Base-by-base conservation (phyloP, 92 coral and sea anemone species). In the Epizoanthus rinbou region DNA sequence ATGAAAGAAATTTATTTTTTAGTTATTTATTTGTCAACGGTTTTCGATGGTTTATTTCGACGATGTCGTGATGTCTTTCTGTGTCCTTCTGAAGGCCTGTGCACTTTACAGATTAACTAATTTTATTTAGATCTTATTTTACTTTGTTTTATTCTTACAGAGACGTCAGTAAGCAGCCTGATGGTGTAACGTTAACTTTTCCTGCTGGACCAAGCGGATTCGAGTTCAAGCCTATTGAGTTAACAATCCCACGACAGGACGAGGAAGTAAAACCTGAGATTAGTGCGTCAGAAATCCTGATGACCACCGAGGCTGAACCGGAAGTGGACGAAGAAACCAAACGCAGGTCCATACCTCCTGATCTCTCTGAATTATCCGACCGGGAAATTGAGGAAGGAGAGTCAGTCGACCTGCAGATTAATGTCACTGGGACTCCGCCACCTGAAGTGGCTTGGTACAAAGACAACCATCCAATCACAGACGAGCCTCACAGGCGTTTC, bases 371-470 rank as follows among this genome's bases (percentile, higher is more conserved):
- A 33, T 89, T 89, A 13, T 69, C 59, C 17, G 88, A 91, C 91
- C 84, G 76, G 19, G 94, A 89, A 31, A 85, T 81, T 37, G 89
- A 93, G 67, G 95, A 91, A 81, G 93, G 98, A 0, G 89, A 85
- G 33, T 76, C 89, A 19, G 89, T 91, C 41, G 88, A 89, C 43
- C 89, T 93, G 78, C 93, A 85, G 57, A 82, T 92, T 74, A 88
- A 91, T 54, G 90, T 93, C 31, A 87, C 91, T 19, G 98, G 98
- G 14, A 80, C 75, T 4, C 95, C 95, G 31, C 74, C 87, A 17
- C 95, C 95, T 8, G 95, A 93, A 6, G 90, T 93, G 13, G 79
- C 80, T 41, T 93, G 98, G 98, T 93, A 83, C 69, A 93, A 93
- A 57, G 98, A 93, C 75, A 91, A 89, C 6, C 89, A 91, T 74